Evolutionary conservation across 2,797 vertebrate species (phyloP).

Genomic region (Bufotes viridis): DNA sequence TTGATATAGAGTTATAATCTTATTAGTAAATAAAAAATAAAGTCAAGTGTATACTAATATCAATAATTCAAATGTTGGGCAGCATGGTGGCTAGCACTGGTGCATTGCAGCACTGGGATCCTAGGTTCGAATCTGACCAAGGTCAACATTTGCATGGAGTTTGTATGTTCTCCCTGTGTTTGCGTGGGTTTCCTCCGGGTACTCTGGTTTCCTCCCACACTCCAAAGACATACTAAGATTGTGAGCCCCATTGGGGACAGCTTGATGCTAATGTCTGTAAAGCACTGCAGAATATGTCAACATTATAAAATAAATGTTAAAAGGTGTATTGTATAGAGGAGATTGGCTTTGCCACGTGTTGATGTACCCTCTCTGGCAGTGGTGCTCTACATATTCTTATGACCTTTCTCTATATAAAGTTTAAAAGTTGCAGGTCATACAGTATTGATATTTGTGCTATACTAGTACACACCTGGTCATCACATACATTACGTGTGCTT

Average conservation of each 20-base stretch:
- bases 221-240: too few species aligned
- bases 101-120: too few species aligned
- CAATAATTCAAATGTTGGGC: not conserved
- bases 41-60: not conserved
- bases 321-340: not conserved
- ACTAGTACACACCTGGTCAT: not conserved
- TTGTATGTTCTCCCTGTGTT: too few species aligned
- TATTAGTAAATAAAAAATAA: too few species aligned
- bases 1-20: not conserved
- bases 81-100: too few species aligned
- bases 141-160: too few species aligned
- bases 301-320: not conserved
- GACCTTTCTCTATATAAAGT: not conserved
- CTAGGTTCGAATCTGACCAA: too few species aligned
- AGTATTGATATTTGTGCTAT: not conserved
- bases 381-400: not conserved
- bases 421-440: not conserved
- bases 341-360: not conserved
- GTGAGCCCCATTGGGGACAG: too few species aligned
- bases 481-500: not conserved
- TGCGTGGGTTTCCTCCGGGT: too few species aligned
- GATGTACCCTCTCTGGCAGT: not conserved
- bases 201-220: too few species aligned
- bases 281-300: too few species aligned
- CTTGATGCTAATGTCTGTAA: too few species aligned